Percentiles rank a stretch among this genome's conserved stretches.
These are phyloP conservation scores for Sterrhoptilus dennistouni DNA, from an alignment of 2,113 vertebrate species.

Conservation along the genomic window DNA sequence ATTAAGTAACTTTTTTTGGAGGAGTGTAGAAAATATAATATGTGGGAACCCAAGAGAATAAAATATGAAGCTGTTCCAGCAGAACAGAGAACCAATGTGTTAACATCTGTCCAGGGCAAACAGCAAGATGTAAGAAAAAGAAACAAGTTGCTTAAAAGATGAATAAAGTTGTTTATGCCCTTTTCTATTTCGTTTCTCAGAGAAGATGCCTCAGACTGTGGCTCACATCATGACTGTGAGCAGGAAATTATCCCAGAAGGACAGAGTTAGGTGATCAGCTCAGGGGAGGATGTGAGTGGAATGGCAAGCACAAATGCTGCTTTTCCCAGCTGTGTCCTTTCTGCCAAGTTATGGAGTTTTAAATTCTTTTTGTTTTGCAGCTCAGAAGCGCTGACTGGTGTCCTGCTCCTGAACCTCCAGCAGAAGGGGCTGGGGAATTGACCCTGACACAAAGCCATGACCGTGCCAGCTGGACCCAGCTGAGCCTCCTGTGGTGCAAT, in stretches of 20 bases:
- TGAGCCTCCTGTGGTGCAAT: neutral
- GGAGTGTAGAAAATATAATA: neutral
- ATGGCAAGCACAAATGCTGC: fast-evolving
- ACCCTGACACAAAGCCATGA: neutral
- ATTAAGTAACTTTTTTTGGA: conserved; percentile 2
- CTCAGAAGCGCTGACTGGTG: neutral
- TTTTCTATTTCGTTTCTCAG: neutral
- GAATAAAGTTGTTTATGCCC: neutral
- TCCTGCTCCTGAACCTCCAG: neutral
- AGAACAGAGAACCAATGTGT: neutral
- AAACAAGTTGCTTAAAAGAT: neutral
- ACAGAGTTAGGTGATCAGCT: neutral
- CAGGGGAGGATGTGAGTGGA: neutral
- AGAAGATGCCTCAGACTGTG: neutral
- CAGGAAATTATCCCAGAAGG: conserved; percentile 24
- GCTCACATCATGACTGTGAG: neutral
- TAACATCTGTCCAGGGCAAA: neutral
- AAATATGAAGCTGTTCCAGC: neutral
- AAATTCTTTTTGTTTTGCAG: neutral
- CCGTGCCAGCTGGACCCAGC: neutral
- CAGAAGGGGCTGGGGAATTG: neutral
- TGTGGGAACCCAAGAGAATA: neutral
- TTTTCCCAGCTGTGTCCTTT: neutral
- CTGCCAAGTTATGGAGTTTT: neutral
- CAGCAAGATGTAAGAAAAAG: neutral